A percentile compares a stretch with the other conserved stretches of the same genome.
Conservation (phyloP, 2,888 invertebrate genomes). For the Drosophila rubida region DNA sequence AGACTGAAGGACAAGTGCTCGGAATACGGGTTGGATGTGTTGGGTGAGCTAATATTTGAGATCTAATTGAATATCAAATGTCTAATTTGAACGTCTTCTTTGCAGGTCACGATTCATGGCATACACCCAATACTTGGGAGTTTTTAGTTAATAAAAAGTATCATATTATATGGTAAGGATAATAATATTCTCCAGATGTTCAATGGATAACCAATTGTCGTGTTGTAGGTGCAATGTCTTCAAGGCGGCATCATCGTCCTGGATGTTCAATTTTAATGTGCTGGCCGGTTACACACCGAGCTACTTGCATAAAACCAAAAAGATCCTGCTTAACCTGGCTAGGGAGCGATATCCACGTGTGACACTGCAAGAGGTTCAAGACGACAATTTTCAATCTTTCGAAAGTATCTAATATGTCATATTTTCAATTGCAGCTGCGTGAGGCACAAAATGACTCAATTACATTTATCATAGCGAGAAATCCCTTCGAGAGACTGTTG, state of each 20-base stretch:
- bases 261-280: slow-evolving; percentile 96
- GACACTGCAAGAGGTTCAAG: slow-evolving; percentile 87
- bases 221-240: slow-evolving; percentile 90
- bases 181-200: neutral
- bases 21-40: slow-evolving; percentile 83
- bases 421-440: slow-evolving; percentile 85
- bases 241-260: slow-evolving; percentile 94
- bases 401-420: neutral
- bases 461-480: slow-evolving; percentile 92
- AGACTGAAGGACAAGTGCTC: slow-evolving; percentile 83
- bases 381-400: rapidly evolving
- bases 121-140: slow-evolving; percentile 93
- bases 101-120: slow-evolving; percentile 84
- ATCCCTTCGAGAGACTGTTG: slow-evolving; percentile 92
- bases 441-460: slow-evolving; percentile 91
- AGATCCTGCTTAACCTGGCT: slow-evolving; percentile 91
- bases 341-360: slow-evolving; percentile 92
- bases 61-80: neutral
- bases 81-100: slow-evolving; percentile 16
- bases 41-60: slow-evolving; percentile 68
- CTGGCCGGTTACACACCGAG: slow-evolving; percentile 92
- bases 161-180: slow-evolving; percentile 90
- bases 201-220: neutral
- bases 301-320: slow-evolving; percentile 91
- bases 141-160: slow-evolving; percentile 92